Evolutionary conservation across 2,888 invertebrate species (phyloP).

Genomic region (Teleogryllus oceanicus): DNA sequence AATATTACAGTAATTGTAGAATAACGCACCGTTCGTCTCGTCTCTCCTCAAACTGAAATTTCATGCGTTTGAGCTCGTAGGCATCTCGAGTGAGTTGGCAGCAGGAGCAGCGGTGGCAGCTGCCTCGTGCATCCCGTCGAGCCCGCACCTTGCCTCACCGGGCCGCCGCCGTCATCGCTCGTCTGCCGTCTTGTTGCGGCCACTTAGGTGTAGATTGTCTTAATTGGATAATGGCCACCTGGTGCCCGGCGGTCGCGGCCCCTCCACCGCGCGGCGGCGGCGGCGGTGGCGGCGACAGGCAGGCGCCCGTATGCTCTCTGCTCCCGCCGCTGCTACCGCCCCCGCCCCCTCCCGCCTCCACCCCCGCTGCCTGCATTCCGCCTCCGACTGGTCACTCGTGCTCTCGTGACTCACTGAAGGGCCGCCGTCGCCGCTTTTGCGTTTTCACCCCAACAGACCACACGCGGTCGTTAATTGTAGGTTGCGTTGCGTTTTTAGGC

Average conservation of each 20-base stretch:
- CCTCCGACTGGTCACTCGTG: background rate
- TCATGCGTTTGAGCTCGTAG: background rate
- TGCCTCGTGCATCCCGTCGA: background rate
- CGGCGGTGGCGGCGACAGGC: too few relatives aligned
- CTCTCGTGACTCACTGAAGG: too few relatives aligned
- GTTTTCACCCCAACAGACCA: too few relatives aligned
- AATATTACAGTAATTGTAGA: too few relatives aligned
- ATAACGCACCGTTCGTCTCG: background rate
- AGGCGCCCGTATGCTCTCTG: background rate
- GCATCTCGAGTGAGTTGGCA: background rate
- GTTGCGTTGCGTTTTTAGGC: too few relatives aligned
- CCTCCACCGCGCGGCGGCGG: background rate
- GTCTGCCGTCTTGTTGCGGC: constrained; percentile 1
- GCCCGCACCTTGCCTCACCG: background rate
- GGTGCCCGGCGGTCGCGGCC: constrained; percentile 6
- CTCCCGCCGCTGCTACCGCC: background rate
- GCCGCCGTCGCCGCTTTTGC: too few relatives aligned
- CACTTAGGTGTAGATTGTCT: constrained; percentile 9
- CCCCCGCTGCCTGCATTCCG: background rate
- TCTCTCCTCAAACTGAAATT: background rate
- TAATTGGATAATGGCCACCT: constrained; percentile 18
- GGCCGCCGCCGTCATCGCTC: background rate
- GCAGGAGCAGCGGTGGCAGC: background rate
- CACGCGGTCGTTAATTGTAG: too few relatives aligned
- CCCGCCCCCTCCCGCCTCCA: background rate